Conservation (phyloP, 2,888 invertebrate species). For the Petrolisthes manimaculis region DNA sequence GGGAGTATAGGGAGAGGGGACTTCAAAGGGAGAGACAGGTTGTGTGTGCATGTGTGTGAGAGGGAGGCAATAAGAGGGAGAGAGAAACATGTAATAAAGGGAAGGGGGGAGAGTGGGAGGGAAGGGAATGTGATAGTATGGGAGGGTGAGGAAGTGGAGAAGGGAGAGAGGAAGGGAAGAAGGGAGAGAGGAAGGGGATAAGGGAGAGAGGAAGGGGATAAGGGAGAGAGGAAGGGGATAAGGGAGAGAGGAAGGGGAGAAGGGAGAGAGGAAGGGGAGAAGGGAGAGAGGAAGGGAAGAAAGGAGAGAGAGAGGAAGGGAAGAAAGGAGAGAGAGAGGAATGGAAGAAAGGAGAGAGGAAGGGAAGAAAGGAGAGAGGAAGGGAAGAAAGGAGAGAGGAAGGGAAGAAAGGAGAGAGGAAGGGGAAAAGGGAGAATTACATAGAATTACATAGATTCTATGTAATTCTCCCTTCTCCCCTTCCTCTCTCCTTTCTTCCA, state of each 20-base stretch:
- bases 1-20: background rate
- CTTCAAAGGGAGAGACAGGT: background rate
- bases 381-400: background rate
- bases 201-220: background rate
- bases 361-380: background rate
- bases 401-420: background rate
- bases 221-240: no score
- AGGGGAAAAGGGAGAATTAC: constrained; percentile 5
- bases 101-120: background rate
- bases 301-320: background rate
- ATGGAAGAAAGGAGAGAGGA: background rate
- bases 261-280: background rate
- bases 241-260: background rate
- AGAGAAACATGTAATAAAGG: background rate
- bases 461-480: no score
- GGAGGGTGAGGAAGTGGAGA: background rate
- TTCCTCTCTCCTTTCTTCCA: no score
- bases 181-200: background rate
- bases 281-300: background rate
- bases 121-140: background rate
- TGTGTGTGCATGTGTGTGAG: background rate
- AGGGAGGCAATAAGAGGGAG: background rate
- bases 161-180: background rate
- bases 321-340: background rate
- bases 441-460: no score